Evolutionary conservation across 2,113 vertebrate species (phyloP), one percentile per base, ranked within the genome.

Genomic region (Epinephelus moara): DNA sequence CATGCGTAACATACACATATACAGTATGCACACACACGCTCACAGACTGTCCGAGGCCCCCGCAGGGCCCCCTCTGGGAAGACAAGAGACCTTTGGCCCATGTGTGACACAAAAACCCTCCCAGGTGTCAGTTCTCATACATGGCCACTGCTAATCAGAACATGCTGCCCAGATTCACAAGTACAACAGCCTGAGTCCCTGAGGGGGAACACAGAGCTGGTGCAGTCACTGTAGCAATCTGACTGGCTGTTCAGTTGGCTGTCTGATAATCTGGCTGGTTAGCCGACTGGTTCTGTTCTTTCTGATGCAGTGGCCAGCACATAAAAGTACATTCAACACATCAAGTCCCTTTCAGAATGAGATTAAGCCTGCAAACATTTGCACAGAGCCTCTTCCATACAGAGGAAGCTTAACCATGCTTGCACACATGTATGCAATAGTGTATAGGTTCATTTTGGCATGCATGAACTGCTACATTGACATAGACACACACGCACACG

Each of bases 131-230:
- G 71, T 73, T 68, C 30, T 83, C 30, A 75, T 70, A 84, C 69
- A 73, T 30, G 72, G 61, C 30, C 27, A 14, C 76, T 63, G 68
- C 73, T 85, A 83, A 92, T 90, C 86, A 81, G 66, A 91, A 90
- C 85, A 91, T 74, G 59, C 75, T 59, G 49, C 27, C 30, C 14
- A 63, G 53, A 75, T 82, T 90, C 76, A 90, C 73, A 84, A 60
- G 60, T 77, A 57, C 75, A 84, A 68, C 75, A 72, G 50, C 45
- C 30, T 49, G 78, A 33, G 27, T 77, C 87, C 82, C 87, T 49
- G 70, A 72, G 74, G 82, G 75, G 37, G 30, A 67, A 61, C 47
- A 40, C 68, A 72, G 60, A 80, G 77, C 57, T 21, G 30, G 33
- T 69, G 60, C 62, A 82, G 82, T 62, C 7, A 25, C 52, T 81